Conservation (phyloP, 2,888 invertebrate genomes). For the Tetropium fuscum region DNA sequence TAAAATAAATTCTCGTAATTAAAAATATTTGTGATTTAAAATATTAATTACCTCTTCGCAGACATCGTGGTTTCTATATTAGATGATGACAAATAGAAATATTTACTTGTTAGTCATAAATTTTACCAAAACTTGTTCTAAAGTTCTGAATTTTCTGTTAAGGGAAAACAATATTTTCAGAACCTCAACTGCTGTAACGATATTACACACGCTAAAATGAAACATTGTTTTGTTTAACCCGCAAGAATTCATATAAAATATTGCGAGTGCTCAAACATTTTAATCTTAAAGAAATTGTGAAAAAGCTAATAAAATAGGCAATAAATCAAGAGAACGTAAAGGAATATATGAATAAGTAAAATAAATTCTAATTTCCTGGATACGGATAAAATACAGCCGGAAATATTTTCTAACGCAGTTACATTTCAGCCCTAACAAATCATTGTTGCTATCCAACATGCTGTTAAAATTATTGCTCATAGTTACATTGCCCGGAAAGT, state of each 20-base stretch:
- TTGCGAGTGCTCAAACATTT: slow-evolving; percentile 29
- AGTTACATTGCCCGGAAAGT: slow-evolving; percentile 37
- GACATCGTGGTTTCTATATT: too few relatives aligned
- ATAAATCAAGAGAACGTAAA: slow-evolving; percentile 52
- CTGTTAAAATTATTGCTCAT: slow-evolving; percentile 42
- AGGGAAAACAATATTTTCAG: too few relatives aligned
- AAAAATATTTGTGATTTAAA: too few relatives aligned
- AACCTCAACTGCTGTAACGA: background rate
- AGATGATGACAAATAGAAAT: too few relatives aligned
- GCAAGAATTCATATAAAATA: slow-evolving; percentile 12
- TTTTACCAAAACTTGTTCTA: too few relatives aligned
- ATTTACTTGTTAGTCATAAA: too few relatives aligned
- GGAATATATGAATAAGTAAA: slow-evolving; percentile 48
- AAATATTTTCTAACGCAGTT: slow-evolving; percentile 56
- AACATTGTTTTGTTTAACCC: slow-evolving; percentile 1
- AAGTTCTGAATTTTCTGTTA: too few relatives aligned
- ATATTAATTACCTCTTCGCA: too few relatives aligned
- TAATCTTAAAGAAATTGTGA: slow-evolving; percentile 47
- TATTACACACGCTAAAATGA: background rate
- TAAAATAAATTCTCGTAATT: too few relatives aligned
- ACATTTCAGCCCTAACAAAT: slow-evolving; percentile 45
- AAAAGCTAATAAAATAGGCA: slow-evolving; percentile 53
- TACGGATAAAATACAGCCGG: slow-evolving; percentile 55
- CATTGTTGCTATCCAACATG: slow-evolving; percentile 34
- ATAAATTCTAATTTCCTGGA: slow-evolving; percentile 59